Percentiles rank a stretch among this genome's conserved stretches.
Conservation (phyloP, 2,888 invertebrate species). For the Strigamia transsilvanica region DNA sequence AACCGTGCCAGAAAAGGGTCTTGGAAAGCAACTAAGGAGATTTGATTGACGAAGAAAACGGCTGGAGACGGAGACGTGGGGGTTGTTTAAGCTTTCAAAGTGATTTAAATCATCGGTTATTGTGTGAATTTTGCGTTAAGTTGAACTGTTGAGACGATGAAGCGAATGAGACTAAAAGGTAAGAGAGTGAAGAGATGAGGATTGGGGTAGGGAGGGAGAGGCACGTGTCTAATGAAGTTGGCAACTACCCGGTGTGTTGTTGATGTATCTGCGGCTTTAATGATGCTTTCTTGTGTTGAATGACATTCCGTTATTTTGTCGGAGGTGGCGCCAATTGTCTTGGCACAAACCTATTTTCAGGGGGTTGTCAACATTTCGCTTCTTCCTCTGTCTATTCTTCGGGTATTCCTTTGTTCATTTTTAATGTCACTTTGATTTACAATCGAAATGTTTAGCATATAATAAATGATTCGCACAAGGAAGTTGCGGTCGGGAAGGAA, state of each 20-base stretch:
- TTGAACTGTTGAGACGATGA: no score
- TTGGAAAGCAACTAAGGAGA: no score
- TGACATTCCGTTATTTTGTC: conserved; percentile 22
- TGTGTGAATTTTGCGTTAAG: no score
- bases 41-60: no score
- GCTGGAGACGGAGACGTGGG: no score
- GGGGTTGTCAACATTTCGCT: conserved; percentile 27
- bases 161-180: background rate
- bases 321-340: conserved; percentile 35
- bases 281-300: conserved; percentile 22
- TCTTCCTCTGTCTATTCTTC: conserved; percentile 15
- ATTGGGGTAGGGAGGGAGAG: background rate
- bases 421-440: conserved; percentile 29
- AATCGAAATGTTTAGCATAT: conserved; percentile 35
- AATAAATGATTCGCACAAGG: conserved; percentile 24
- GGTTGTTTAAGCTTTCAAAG: no score
- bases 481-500: background rate
- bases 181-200: background rate
- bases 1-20: no score
- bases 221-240: conserved; percentile 20
- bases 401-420: background rate
- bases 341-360: conserved; percentile 24
- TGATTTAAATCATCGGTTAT: no score
- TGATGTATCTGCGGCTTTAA: conserved; percentile 13
- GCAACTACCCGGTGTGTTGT: conserved; percentile 18